Percentiles rank a stretch among this genome's conserved stretches.
phyloP scores from a whole-genome alignment of 2,797 vertebrate species.

The Micropoecilia bifurca region DNA sequence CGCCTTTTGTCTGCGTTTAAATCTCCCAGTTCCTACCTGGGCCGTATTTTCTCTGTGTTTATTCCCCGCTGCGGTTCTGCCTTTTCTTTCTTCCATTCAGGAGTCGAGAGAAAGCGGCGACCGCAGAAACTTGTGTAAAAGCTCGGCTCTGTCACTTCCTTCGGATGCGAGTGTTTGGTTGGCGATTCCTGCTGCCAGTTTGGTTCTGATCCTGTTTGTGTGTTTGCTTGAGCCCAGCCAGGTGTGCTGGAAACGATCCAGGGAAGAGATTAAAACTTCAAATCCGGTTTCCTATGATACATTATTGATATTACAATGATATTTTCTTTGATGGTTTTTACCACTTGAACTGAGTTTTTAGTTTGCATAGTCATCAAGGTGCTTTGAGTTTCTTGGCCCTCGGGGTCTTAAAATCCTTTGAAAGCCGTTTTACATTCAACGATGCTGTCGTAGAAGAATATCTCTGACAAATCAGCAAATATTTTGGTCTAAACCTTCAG shows the following conservation, averaged over 20 bases:
- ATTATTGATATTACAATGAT: constrained; percentile 56
- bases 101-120: constrained; percentile 61
- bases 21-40: constrained; percentile 62
- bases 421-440: constrained; percentile 20
- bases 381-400: constrained; percentile 51
- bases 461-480: background rate
- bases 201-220: constrained; percentile 77
- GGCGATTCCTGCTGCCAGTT: constrained; percentile 73
- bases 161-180: constrained; percentile 65
- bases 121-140: constrained; percentile 66
- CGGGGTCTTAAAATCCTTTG: constrained; percentile 39
- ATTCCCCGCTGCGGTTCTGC: constrained; percentile 54
- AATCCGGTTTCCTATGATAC: constrained; percentile 75
- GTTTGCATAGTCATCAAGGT: constrained; percentile 44
- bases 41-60: constrained; percentile 50
- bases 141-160: constrained; percentile 55
- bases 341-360: constrained; percentile 49
- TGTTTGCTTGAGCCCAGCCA: constrained; percentile 75
- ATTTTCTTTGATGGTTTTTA: constrained; percentile 67
- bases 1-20: constrained; percentile 67
- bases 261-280: constrained; percentile 63
- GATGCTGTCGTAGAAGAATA: constrained; percentile 2
- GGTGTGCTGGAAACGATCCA: constrained; percentile 74
- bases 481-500: background rate
- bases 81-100: constrained; percentile 67